These are phyloP conservation scores for Moxostoma hubbsi DNA, from an alignment of 2,797 vertebrate genomes.

Conservation along the genomic window DNA sequence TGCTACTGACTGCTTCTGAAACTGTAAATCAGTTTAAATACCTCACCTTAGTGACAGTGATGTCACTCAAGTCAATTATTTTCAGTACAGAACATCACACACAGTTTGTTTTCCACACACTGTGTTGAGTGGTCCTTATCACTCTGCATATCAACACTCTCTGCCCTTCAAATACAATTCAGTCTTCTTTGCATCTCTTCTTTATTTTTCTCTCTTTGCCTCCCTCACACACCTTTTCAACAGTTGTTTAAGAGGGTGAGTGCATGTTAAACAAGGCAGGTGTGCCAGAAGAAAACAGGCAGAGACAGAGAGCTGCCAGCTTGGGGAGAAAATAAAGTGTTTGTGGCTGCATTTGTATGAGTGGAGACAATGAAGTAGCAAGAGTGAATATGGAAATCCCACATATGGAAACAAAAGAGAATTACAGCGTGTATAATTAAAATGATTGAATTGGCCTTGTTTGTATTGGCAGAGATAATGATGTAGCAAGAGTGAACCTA, in stretches of 20 bases:
- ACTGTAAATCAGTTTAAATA: constrained; percentile 22
- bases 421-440: background rate
- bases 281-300: constrained; percentile 34
- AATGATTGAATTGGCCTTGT: no score
- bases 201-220: background rate
- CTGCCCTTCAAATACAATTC: constrained; percentile 26
- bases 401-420: background rate
- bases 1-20: constrained; percentile 32
- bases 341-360: background rate
- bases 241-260: constrained; percentile 41
- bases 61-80: background rate
- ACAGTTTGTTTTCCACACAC: constrained; percentile 8
- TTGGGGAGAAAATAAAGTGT: constrained; percentile 18
- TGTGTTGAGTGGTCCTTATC: constrained; percentile 9
- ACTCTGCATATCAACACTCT: background rate
- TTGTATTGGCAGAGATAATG: no score
- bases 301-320: constrained; percentile 30
- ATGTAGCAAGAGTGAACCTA: no score
- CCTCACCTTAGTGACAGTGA: constrained; percentile 9
- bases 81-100: no score
- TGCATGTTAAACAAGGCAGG: constrained; percentile 36
- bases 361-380: background rate
- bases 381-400: background rate
- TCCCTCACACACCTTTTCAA: constrained; percentile 35
- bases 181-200: constrained; percentile 32